Base-by-base conservation (phyloP, 2,113 vertebrate species). In the Psephotus haematonotus region DNA sequence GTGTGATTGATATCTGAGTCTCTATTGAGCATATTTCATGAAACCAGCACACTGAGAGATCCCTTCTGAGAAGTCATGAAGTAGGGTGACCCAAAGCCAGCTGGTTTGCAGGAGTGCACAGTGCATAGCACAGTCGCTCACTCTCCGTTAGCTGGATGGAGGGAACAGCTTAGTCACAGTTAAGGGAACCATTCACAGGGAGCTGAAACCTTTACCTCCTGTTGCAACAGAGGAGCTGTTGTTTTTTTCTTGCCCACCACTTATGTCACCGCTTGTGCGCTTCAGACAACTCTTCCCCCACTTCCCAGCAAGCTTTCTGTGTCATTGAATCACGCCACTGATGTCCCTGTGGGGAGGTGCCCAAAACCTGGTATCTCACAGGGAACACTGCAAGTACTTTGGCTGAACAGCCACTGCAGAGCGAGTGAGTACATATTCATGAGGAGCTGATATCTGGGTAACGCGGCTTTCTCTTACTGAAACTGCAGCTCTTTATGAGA, bases 111-210 rank as follows among this genome's bases (percentile, higher is more conserved):
- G 91, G 93, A 95, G 94, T 2, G 44, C 7, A 3, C 22, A n/a
- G 90, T 1, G 1, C 1, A 1, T 10, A 79, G 69, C 62, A 83
- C 29, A 3, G 37, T 18, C 57, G 65, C 88, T 84, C 60, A 14
- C 57, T 79, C 88, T 84, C 55, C 7, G 0, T 86, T 41, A 68
- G 72, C 76, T 75, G 93, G 65, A 86, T 75, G 90, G 57, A 92
- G 62, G 95, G 93, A 96, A 96, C 52, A 83, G 83, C 86, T 96
- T 95, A 96, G 93, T 96, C 95, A 97, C 83, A 0, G 3, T 68
- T 75, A 84, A 83, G 62, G 83, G 88, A 97, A 92, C 88, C 55
- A 1, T 75, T 82, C 79, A 69, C 6, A 0, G 72, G 28, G 35
- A 93, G 83, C 49, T 63, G 88, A 96, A 96, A 92, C 71, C 95